Evolutionary conservation across 2,797 vertebrate species (phyloP).

Genomic region (Sarcophilus harrisii): DNA sequence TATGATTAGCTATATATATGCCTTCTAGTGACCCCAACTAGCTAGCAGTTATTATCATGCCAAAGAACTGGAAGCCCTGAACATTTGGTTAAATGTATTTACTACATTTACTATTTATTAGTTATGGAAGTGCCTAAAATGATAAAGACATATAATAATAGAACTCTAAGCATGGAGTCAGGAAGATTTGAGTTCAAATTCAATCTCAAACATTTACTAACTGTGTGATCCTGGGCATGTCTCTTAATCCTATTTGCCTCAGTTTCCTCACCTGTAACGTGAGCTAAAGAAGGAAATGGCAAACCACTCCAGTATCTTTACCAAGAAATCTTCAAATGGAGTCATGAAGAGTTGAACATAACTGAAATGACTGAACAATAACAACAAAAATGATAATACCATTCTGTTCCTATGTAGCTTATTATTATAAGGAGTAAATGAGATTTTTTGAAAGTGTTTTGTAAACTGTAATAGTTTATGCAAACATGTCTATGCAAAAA

Average conservation of each 20-base stretch:
- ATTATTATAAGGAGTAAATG: not conserved
- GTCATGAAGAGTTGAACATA: not conserved
- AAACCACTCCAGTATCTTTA: not conserved
- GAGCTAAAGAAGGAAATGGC: not conserved
- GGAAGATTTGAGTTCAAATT: constrained; percentile 1
- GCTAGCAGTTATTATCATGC: not conserved
- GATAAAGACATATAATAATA: constrained; percentile 90
- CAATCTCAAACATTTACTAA: too few relatives aligned
- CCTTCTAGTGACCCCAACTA: not conserved
- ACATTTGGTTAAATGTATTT: constrained; percentile 33
- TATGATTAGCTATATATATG: not conserved
- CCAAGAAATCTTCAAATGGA: not conserved
- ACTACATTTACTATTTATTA: constrained; percentile 91
- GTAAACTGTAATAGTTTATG: not conserved
- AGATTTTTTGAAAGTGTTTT: not conserved
- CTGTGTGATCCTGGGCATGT: not conserved
- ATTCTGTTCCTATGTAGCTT: not conserved
- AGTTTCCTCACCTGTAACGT: not conserved
- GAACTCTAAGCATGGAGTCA: constrained; percentile 91
- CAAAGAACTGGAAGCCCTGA: not conserved
- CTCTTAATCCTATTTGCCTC: not conserved
- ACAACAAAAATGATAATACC: not conserved
- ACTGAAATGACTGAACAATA: not conserved
- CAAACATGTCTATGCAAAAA: not conserved
- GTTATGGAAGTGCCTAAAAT: constrained; percentile 90